A percentile compares a stretch with the other conserved stretches of the same genome.
phyloP scores from a whole-genome alignment of 2,797 vertebrate genomes.

The Bradypodion ventrale region DNA sequence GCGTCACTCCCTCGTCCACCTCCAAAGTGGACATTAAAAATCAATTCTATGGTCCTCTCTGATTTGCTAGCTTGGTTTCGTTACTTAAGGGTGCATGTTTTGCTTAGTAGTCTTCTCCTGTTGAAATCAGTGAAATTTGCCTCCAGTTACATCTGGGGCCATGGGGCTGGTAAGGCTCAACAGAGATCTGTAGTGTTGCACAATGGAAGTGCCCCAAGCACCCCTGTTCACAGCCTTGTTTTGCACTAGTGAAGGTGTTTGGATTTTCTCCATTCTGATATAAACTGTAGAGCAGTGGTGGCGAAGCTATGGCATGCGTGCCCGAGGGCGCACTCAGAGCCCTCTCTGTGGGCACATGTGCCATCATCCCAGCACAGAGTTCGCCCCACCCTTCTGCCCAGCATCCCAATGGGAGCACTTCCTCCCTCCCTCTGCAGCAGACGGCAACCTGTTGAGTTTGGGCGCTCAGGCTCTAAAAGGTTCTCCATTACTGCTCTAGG shows the following conservation, averaged over 20 bases:
- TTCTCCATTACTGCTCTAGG: too few species aligned
- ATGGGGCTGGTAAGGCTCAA: neutral
- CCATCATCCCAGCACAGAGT: too few species aligned
- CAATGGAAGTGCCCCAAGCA: neutral
- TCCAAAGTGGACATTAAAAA: conserved; percentile 9
- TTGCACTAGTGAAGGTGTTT: neutral
- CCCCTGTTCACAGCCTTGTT: conserved; percentile 39
- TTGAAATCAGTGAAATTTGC: neutral
- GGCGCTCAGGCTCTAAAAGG: too few species aligned
- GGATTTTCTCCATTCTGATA: neutral
- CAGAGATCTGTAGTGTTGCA: neutral
- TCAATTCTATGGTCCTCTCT: neutral
- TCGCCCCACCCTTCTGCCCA: too few species aligned
- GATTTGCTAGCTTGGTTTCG: neutral
- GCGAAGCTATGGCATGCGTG: too few species aligned
- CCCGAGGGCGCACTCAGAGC: too few species aligned
- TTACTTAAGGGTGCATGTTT: conserved; percentile 29
- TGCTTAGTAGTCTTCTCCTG: neutral
- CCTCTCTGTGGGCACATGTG: too few species aligned
- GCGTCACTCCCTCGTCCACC: conserved; percentile 33
- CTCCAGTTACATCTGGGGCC: neutral
- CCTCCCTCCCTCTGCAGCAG: too few species aligned
- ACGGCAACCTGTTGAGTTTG: too few species aligned
- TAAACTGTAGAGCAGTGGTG: conserved; percentile 41
- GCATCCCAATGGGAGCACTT: too few species aligned